phyloP scores from a whole-genome alignment of 1,140 invertebrate species.

The Contarinia nasturtii region DNA sequence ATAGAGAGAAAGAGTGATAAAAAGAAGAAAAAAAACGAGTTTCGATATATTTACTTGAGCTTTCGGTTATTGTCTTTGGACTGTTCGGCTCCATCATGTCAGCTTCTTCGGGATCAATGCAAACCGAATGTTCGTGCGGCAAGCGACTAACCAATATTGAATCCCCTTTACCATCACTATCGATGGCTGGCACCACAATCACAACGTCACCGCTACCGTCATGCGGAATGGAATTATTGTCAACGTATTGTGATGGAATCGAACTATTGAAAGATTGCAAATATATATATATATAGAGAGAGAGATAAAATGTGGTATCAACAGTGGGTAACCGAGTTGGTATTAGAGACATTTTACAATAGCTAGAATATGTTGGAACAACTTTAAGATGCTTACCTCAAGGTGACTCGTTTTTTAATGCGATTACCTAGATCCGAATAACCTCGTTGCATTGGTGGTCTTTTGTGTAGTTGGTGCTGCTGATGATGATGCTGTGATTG shows the following conservation, averaged over 20 bases:
- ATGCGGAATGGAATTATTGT: slow-evolving; percentile 14
- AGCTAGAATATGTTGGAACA: too few relatives aligned
- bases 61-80: slow-evolving; percentile 26
- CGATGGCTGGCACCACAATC: slow-evolving; percentile 33
- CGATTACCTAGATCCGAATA: slow-evolving; percentile 62
- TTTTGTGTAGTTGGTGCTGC: slow-evolving; percentile 13
- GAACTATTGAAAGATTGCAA: slow-evolving; percentile 21
- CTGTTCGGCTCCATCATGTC: slow-evolving; percentile 7
- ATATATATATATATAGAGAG: background rate
- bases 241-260: slow-evolving; percentile 30
- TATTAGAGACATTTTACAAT: too few relatives aligned
- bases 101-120: slow-evolving; percentile 3
- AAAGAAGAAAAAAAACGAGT: too few relatives aligned
- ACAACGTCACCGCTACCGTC: slow-evolving; percentile 32
- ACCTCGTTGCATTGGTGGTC: slow-evolving; percentile 48
- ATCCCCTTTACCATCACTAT: slow-evolving; percentile 25
- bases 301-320: too few relatives aligned
- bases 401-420: slow-evolving; percentile 66
- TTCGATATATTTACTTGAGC: slow-evolving; percentile 27
- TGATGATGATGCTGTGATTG: too few relatives aligned
- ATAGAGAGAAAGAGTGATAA: background rate
- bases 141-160: slow-evolving; percentile 2
- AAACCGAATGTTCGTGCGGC: slow-evolving; percentile 1
- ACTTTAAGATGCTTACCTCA: slow-evolving; percentile 32
- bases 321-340: too few relatives aligned